These are phyloP conservation scores for Phaonia tiefii DNA, from an alignment of 2,888 invertebrate genomes.

Conservation along the genomic window DNA sequence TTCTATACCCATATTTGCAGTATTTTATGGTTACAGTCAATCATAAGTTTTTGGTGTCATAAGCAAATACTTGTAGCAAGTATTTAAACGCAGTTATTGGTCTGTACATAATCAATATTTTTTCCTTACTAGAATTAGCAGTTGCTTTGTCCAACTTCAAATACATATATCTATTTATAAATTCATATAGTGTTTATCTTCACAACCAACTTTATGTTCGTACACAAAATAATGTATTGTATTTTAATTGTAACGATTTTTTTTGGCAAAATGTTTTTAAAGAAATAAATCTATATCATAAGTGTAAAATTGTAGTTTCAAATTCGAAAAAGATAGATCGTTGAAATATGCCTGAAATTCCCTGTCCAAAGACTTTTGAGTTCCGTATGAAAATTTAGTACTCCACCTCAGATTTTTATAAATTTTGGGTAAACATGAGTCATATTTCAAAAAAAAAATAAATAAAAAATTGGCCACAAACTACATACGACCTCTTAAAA, in stretches of 20 bases:
- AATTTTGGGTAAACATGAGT: too few species aligned
- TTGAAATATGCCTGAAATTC: too few species aligned
- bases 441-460: too few species aligned
- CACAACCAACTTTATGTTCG: neutral
- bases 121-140: neutral
- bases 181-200: neutral
- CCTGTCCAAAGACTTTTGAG: too few species aligned
- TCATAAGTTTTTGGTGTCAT: constrained; percentile 6
- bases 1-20: neutral
- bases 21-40: neutral
- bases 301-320: too few species aligned
- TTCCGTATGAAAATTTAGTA: too few species aligned
- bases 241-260: constrained; percentile 5
- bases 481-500: too few species aligned
- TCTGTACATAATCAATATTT: neutral
- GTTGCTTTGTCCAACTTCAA: neutral
- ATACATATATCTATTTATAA: neutral
- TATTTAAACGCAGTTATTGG: neutral
- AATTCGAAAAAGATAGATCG: too few species aligned
- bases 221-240: neutral
- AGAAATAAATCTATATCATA: too few species aligned
- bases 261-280: too few species aligned
- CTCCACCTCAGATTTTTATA: too few species aligned
- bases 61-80: constrained; percentile 17
- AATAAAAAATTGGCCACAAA: too few species aligned